A percentile compares a stretch with the other conserved stretches of the same genome.
phyloP scores from a whole-genome alignment of 2,113 vertebrate genomes.

The Silurus meridionalis region DNA sequence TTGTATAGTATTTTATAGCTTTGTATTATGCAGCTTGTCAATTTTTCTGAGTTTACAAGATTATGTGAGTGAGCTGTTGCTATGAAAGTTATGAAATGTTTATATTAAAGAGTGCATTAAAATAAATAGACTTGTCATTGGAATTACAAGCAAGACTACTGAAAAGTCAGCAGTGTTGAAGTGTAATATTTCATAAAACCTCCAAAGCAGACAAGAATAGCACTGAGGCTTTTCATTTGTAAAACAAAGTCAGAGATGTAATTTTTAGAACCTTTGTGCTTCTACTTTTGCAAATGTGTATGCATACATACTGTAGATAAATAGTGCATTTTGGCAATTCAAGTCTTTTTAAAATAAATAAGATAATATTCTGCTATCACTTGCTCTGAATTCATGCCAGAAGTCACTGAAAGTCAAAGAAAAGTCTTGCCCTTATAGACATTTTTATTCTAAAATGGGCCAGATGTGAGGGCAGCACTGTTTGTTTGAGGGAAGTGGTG shows the following conservation, averaged over 20 bases:
- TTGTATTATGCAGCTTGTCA: not conserved
- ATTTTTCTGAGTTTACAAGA: too few species aligned
- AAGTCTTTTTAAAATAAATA: not conserved
- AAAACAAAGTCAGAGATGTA: not conserved
- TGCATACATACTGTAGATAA: too few species aligned
- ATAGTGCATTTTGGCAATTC: not conserved
- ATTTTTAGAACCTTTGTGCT: not conserved
- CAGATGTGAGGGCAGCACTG: slow-evolving; percentile 63
- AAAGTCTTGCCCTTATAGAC: slow-evolving; percentile 58
- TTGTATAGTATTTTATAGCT: not conserved
- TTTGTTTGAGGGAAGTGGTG: slow-evolving; percentile 62
- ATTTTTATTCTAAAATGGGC: slow-evolving; percentile 73
- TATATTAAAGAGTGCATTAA: not conserved
- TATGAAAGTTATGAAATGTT: not conserved
- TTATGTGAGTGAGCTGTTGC: not conserved
- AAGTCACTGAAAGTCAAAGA: slow-evolving; percentile 35
- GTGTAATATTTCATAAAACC: not conserved
- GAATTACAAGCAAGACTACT: not conserved
- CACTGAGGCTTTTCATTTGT: not conserved
- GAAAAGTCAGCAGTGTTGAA: not conserved
- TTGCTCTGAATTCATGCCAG: slow-evolving; percentile 23
- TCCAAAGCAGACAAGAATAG: not conserved
- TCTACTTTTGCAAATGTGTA: not conserved
- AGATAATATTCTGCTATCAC: not conserved
- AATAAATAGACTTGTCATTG: not conserved